Evolutionary conservation across 2,797 vertebrate species (phyloP).

Genomic region (Acipenser transmontanus): DNA sequence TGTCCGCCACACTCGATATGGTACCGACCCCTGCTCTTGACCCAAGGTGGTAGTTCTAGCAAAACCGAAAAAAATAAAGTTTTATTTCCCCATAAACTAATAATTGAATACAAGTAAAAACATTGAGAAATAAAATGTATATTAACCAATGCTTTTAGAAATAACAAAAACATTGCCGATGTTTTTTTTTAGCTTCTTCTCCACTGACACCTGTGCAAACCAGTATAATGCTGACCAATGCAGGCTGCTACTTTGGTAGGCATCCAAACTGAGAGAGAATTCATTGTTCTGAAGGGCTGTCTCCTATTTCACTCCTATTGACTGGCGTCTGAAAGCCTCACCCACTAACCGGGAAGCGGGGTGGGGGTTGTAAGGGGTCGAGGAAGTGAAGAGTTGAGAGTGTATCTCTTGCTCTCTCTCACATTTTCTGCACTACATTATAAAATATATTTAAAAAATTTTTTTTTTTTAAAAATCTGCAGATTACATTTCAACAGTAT

Average conservation of each 20-base stretch:
- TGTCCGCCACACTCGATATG: too few species aligned
- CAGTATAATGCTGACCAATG: not conserved
- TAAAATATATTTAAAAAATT: too few species aligned
- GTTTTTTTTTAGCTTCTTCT: not conserved
- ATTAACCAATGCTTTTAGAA: too few species aligned
- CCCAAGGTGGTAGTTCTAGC: too few species aligned
- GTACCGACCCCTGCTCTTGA: too few species aligned
- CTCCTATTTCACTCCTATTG: constrained; percentile 26
- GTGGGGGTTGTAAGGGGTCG: constrained; percentile 20
- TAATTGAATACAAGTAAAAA: too few species aligned
- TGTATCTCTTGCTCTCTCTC: not conserved
- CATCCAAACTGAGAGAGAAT: not conserved
- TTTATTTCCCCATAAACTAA: too few species aligned
- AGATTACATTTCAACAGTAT: too few species aligned
- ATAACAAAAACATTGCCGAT: too few species aligned
- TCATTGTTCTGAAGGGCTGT: not conserved
- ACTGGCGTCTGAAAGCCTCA: constrained; percentile 35
- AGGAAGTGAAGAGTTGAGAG: constrained; percentile 32
- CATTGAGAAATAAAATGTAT: too few species aligned
- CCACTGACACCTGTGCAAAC: constrained; percentile 7
- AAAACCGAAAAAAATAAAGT: too few species aligned
- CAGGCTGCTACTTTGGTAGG: not conserved
- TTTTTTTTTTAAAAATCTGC: too few species aligned
- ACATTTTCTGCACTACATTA: constrained; percentile 12
- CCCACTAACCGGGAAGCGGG: constrained; percentile 30